Evolutionary conservation across 2,113 vertebrate species (phyloP), one percentile per base, ranked within the genome.

Genomic region (mouse (Mus musculus)): DNA sequence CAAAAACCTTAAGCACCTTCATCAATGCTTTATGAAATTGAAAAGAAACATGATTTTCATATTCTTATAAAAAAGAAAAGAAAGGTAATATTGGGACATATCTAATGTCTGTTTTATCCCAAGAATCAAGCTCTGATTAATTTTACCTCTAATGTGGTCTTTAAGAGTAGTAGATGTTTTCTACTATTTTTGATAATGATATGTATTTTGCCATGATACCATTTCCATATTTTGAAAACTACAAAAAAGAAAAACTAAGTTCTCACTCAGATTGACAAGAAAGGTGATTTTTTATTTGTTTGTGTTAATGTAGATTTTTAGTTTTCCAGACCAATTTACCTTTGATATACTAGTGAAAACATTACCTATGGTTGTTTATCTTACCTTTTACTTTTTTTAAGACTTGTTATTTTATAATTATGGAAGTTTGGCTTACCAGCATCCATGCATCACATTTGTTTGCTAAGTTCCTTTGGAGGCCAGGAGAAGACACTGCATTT

Each of bases 101-200:
- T 22, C 7, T 39, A 80, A 82, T 91, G 7, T 1, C n/a, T 85
- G 1, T 56, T 95, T 42, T 90, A 28, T 6, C 20, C 46, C 52
- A 69, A 75, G 26, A 82, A 71, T 42, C 30, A 96, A 92, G 72
- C 72, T 52, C 7, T 89, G 6, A 5, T 86, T 89, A 54, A 86
- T 92, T 90, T 65, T 77, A 82, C 39, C 6, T 2, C 63, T 36
- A 16, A 28, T 63, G 8, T 90, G 72, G 36, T 85, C 61, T 72
- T 88, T 22, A 95, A 90, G 7, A 84, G 76, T 49, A 65, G 12
- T 33, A 87, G 16, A 88, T 95, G 61, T 26, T 93, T 93, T 89
- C 22, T 24, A 6, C 78, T 46, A 33, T 80, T 69, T 78, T 88
- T 95, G 28, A 78, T 46, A 22, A 5, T 33, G 54, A 7, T 54